Evolutionary conservation across 1,140 invertebrate genomes (phyloP).

Genomic region (Bombus superbus): DNA sequence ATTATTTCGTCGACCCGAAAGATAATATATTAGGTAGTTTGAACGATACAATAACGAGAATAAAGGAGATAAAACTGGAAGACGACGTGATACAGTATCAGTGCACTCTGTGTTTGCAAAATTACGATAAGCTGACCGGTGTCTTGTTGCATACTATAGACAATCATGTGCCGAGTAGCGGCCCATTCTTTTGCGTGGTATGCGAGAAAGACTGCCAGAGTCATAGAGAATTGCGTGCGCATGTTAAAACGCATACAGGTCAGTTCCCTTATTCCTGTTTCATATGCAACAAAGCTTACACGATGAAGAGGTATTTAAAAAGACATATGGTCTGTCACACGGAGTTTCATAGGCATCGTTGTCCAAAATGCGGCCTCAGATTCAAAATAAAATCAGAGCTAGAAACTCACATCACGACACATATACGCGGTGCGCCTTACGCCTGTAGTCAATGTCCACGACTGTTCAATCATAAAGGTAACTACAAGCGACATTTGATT

Average conservation of each 20-base stretch:
- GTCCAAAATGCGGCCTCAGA: conserved; percentile 76
- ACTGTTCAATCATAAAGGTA: conserved; percentile 79
- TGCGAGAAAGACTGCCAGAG: conserved; percentile 80
- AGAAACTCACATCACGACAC: conserved; percentile 72
- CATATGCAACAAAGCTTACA: conserved; percentile 83
- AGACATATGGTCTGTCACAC: conserved; percentile 85
- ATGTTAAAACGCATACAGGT: conserved; percentile 84
- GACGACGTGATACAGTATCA: conserved; percentile 74
- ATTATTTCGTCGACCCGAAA: conserved; percentile 61
- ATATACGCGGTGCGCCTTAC: conserved; percentile 75
- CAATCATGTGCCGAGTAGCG: conserved; percentile 75
- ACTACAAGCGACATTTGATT: conserved; percentile 79
- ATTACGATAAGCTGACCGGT: conserved; percentile 72
- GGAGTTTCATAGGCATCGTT: conserved; percentile 83
- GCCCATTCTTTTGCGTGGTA: conserved; percentile 80
- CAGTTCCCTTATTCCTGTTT: conserved; percentile 85
- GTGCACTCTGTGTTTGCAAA: conserved; percentile 77
- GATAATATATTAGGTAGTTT: conserved; percentile 76
- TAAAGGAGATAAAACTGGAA: conserved; percentile 76
- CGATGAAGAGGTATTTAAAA: conserved; percentile 84
- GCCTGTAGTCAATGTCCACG: conserved; percentile 77
- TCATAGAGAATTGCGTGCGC: conserved; percentile 71
- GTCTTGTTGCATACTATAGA: conserved; percentile 76
- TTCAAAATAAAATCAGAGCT: conserved; percentile 77
- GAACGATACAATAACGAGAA: conserved; percentile 77